These are phyloP conservation scores for Oscheius sp. DNA, from an alignment of 2,888 invertebrate species.

Conservation along the genomic window DNA sequence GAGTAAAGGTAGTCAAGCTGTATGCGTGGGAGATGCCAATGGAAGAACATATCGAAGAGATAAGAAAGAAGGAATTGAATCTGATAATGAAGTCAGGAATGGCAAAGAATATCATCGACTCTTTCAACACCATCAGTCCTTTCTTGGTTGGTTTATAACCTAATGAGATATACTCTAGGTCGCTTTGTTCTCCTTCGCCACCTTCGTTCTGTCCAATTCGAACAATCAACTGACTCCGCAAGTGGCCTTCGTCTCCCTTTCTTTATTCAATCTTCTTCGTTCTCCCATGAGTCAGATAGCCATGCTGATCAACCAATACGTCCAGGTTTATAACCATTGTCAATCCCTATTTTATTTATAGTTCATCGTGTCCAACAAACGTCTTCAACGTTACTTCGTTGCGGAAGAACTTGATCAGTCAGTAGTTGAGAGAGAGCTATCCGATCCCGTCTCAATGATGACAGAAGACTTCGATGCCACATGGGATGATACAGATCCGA, in stretches of 20 bases:
- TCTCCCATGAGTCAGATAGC: constrained; percentile 91
- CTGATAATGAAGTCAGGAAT: constrained; percentile 88
- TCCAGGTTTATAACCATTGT: constrained; percentile 45
- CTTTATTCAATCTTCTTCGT: constrained; percentile 94
- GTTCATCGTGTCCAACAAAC: constrained; percentile 65
- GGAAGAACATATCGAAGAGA: constrained; percentile 81
- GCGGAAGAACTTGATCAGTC: constrained; percentile 63
- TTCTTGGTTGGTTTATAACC: constrained; percentile 81
- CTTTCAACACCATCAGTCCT: constrained; percentile 93
- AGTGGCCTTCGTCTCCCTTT: constrained; percentile 93
- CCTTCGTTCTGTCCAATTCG: constrained; percentile 78
- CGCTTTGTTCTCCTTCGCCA: constrained; percentile 83
- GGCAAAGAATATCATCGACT: constrained; percentile 86
- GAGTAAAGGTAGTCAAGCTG: constrained; percentile 79
- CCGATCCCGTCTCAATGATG: background rate
- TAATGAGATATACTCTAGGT: constrained; percentile 73
- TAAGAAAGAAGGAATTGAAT: constrained; percentile 80
- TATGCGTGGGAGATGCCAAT: constrained; percentile 75
- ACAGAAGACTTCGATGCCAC: constrained; percentile 18
- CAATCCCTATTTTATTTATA: background rate
- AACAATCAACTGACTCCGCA: constrained; percentile 59
- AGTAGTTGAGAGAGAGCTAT: constrained; percentile 37
- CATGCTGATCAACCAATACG: constrained; percentile 57
- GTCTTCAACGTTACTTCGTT: constrained; percentile 65
- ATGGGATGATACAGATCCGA: constrained; percentile 48